Conservation (phyloP, 2,797 vertebrate genomes). For the Amblyraja radiata region DNA sequence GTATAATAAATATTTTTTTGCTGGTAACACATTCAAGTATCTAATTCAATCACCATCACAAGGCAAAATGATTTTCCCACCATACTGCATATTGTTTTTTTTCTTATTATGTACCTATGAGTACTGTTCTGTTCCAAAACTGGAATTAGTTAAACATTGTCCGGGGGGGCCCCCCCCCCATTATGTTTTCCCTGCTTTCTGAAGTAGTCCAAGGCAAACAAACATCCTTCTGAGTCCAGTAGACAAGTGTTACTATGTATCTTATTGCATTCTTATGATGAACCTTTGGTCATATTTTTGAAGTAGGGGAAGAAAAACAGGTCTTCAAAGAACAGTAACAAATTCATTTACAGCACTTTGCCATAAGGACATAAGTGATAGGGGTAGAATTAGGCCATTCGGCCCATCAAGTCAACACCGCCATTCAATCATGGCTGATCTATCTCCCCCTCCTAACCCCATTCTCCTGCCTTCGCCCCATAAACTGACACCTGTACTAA, state of each 20-base stretch:
- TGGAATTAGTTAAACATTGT: no score
- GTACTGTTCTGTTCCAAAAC: no score
- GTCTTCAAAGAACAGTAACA: not conserved
- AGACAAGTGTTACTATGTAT: not conserved
- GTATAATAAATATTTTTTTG: not conserved
- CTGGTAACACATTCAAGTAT: not conserved
- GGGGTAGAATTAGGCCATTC: no score
- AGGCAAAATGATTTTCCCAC: not conserved
- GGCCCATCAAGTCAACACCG: no score
- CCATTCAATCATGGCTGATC: no score
- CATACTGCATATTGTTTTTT: not conserved
- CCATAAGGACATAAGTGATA: not conserved
- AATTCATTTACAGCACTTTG: not conserved
- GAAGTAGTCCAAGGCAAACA: not conserved
- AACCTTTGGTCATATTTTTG: not conserved
- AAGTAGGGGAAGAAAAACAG: not conserved
- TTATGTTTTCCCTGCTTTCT: not conserved
- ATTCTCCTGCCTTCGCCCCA: no score
- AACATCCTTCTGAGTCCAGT: not conserved
- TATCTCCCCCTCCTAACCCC: no score
- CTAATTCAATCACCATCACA: not conserved
- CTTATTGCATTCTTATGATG: not conserved
- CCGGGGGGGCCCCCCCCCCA: not conserved
- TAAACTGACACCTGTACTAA: no score
- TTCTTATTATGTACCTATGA: not conserved